Evolutionary conservation across 2,888 invertebrate genomes (phyloP).

Genomic region (Notodonta ziczac): DNA sequence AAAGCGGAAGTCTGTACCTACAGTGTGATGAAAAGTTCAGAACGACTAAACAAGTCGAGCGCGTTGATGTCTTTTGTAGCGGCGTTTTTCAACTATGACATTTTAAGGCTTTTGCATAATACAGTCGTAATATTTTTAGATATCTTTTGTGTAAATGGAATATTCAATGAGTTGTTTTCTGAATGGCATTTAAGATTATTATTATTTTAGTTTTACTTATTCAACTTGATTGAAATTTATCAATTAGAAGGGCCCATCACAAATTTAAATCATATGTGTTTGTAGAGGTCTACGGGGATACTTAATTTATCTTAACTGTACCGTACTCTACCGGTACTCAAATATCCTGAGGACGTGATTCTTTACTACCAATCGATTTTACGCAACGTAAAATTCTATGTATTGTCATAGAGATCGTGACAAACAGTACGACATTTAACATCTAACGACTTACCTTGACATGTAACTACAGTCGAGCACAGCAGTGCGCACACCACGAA

Average conservation of each 20-base stretch:
- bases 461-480: constrained; percentile 58
- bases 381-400: constrained; percentile 11
- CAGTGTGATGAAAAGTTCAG: constrained; percentile 11
- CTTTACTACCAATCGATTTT: constrained; percentile 9
- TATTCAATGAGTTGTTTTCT: neutral
- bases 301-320: too few species aligned
- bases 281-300: too few species aligned
- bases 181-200: neutral
- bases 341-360: neutral
- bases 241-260: too few species aligned
- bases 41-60: constrained; percentile 14
- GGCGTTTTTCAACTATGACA: constrained; percentile 20
- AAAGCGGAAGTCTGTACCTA: constrained; percentile 15
- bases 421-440: constrained; percentile 24
- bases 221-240: too few species aligned
- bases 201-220: neutral
- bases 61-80: constrained; percentile 62
- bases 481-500: constrained; percentile 53
- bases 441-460: constrained; percentile 70
- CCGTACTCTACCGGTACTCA: too few species aligned
- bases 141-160: neutral
- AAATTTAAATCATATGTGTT: too few species aligned
- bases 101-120: constrained; percentile 14
- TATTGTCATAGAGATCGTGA: constrained; percentile 24
- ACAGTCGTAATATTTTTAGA: neutral